Conservation (phyloP, 2,888 invertebrate genomes). For the Synergus laeviventris region DNA sequence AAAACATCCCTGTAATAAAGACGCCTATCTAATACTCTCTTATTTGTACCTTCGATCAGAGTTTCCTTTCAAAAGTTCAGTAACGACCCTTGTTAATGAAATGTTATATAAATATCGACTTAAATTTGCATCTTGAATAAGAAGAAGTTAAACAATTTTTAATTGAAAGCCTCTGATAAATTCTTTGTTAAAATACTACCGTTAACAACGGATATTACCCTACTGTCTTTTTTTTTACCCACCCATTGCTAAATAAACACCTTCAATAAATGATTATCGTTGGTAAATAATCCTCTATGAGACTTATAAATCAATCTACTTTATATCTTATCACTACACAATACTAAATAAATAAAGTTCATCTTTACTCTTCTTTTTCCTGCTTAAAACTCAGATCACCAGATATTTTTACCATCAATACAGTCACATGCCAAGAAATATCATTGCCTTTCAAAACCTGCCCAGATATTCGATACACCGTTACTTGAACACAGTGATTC, state of each 20-base stretch:
- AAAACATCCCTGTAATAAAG: constrained; percentile 26
- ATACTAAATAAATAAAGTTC: not conserved
- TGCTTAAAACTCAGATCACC: not conserved
- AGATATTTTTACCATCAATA: not conserved
- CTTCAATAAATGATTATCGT: not conserved
- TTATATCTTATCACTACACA: not conserved
- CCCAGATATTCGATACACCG: constrained; percentile 1
- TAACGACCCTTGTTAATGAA: not conserved
- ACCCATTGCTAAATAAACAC: not conserved
- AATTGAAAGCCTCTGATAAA: too few relatives aligned
- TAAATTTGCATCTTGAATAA: not conserved
- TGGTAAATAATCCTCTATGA: not conserved
- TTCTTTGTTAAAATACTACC: too few relatives aligned
- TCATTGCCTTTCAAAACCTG: not conserved
- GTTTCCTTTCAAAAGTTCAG: not conserved
- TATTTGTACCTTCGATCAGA: constrained; percentile 17
- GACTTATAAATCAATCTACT: not conserved
- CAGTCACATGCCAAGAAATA: not conserved
- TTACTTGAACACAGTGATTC: constrained; percentile 3
- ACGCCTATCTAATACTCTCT: constrained; percentile 18
- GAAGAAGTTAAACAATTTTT: too few relatives aligned
- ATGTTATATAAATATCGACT: not conserved
- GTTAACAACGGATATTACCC: too few relatives aligned
- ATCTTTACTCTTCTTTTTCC: not conserved
- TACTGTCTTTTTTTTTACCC: too few relatives aligned